Percentiles rank a stretch among this genome's conserved stretches.
phyloP scores from a whole-genome alignment of 2,797 vertebrate species.

The Myiothlypis chrysogaster region DNA sequence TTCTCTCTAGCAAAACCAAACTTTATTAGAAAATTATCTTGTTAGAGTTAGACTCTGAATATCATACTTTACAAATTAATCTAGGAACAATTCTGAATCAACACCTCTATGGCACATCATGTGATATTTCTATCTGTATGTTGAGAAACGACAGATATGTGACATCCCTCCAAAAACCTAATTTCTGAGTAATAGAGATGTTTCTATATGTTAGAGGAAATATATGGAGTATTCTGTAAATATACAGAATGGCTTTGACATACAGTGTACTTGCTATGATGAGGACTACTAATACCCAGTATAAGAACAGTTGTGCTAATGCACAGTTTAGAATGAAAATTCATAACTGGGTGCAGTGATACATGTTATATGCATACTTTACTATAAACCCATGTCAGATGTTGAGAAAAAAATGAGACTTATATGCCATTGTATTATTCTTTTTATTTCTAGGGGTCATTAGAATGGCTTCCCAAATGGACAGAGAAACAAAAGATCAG shows the following conservation, averaged over 20 bases:
- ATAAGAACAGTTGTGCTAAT: background rate
- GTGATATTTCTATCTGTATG: background rate
- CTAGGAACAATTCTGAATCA: background rate
- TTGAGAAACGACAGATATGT: background rate
- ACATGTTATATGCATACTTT: background rate
- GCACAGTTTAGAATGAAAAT: background rate
- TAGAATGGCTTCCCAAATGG: conserved; percentile 82
- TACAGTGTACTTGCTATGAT: accelerated
- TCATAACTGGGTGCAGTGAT: background rate
- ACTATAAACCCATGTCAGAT: background rate
- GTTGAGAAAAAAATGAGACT: background rate
- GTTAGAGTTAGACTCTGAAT: background rate
- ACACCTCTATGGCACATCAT: accelerated
- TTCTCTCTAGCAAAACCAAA: background rate
- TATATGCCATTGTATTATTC: background rate
- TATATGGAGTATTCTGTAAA: background rate
- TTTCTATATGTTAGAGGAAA: background rate
- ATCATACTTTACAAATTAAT: background rate
- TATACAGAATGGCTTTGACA: background rate
- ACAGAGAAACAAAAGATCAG: conserved; percentile 88
- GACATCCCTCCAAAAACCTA: background rate
- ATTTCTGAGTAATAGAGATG: background rate
- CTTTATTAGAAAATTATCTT: background rate
- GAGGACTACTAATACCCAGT: background rate
- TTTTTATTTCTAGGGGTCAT: conserved; percentile 70